phyloP scores from a whole-genome alignment of 2,113 vertebrate species.

The Scytalopus superciliaris region DNA sequence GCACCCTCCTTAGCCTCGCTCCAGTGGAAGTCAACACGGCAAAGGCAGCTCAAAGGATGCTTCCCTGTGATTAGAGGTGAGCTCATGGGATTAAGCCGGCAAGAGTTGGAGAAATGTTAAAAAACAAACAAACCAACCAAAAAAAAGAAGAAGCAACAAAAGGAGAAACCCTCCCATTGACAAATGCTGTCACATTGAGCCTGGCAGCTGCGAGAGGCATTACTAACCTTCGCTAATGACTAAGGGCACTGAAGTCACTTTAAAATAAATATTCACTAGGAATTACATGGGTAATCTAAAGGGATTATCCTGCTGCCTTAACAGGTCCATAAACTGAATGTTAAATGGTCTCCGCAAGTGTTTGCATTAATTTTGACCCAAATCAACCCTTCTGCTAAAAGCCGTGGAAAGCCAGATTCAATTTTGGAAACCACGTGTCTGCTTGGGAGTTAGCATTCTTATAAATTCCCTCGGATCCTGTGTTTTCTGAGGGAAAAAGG shows the following conservation, averaged over 20 bases:
- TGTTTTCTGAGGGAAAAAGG: not conserved
- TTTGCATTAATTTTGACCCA: slow-evolving; percentile 57
- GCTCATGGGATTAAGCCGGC: slow-evolving; percentile 57
- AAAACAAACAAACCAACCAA: not conserved
- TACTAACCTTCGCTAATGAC: slow-evolving; percentile 50
- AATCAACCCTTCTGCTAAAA: slow-evolving; percentile 33
- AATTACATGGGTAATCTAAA: slow-evolving; percentile 62
- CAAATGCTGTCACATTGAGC: not conserved
- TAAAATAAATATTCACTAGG: slow-evolving; percentile 67
- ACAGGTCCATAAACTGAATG: slow-evolving; percentile 48
- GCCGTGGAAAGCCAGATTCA: not conserved
- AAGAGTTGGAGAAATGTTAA: slow-evolving; percentile 56
- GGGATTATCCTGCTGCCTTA: slow-evolving; percentile 59
- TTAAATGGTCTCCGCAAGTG: slow-evolving; percentile 17
- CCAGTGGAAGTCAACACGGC: slow-evolving; percentile 8
- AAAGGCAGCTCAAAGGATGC: slow-evolving; percentile 22
- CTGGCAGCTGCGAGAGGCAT: slow-evolving; percentile 46
- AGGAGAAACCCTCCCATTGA: slow-evolving; percentile 19
- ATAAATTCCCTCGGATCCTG: not conserved
- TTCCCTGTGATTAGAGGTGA: slow-evolving; percentile 58
- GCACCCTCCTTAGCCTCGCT: slow-evolving; percentile 25
- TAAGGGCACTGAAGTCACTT: slow-evolving; percentile 40
- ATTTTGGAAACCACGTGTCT: not conserved
- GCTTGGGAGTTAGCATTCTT: not conserved
- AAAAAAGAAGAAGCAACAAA: not conserved